Percentiles rank a stretch among this genome's conserved stretches.
These are phyloP conservation scores for Prionace glauca DNA, from an alignment of 2,797 vertebrate genomes.

Conservation along the genomic window DNA sequence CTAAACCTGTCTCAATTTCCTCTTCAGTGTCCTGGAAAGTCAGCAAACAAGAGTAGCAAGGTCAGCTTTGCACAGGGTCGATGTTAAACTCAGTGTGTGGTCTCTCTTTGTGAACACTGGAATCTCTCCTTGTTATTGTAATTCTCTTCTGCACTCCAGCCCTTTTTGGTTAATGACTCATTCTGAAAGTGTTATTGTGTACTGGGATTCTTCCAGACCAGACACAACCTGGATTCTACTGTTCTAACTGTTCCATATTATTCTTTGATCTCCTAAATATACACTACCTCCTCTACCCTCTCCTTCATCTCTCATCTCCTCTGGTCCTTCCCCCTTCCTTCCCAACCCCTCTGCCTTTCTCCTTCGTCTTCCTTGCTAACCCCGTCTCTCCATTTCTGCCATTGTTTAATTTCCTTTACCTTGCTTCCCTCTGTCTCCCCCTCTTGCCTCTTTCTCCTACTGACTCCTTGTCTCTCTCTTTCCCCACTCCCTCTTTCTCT, in stretches of 20 bases:
- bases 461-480: too few species aligned
- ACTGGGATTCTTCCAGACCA: background rate
- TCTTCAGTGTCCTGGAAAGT: background rate
- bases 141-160: background rate
- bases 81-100: background rate
- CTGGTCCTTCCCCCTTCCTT: too few species aligned
- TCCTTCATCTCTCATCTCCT: too few species aligned
- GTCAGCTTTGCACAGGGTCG: background rate
- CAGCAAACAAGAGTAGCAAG: background rate
- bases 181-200: background rate
- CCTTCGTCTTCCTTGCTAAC: too few species aligned
- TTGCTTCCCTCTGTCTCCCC: too few species aligned
- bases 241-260: background rate
- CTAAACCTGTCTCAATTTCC: background rate
- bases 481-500: too few species aligned
- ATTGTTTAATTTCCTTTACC: too few species aligned
- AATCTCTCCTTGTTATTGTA: background rate
- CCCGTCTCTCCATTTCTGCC: too few species aligned
- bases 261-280: background rate
- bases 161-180: background rate
- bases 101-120: background rate
- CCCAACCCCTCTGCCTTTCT: too few species aligned
- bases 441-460: too few species aligned
- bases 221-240: background rate
- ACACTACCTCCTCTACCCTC: background rate